Conservation (phyloP, 2,113 vertebrate species). For the Lampris incognitus region DNA sequence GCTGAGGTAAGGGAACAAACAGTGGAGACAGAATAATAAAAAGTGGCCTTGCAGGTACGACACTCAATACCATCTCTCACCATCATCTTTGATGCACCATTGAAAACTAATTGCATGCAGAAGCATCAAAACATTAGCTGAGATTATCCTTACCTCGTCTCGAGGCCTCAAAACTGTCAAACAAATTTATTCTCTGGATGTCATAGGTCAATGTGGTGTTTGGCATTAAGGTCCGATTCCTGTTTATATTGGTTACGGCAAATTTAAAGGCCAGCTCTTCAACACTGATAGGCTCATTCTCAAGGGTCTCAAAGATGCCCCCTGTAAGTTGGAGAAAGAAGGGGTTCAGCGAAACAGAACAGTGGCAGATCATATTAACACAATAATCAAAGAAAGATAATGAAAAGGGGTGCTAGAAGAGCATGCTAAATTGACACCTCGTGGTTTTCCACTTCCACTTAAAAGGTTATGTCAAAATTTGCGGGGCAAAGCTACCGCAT, state of each 20-base stretch:
- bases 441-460: neutral
- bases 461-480: neutral
- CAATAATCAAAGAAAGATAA: neutral
- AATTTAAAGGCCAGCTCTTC: slow-evolving; percentile 99
- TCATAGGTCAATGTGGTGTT: slow-evolving; percentile 98
- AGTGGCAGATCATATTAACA: neutral
- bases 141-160: slow-evolving; percentile 74
- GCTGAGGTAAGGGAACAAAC: slow-evolving; percentile 75
- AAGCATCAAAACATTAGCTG: neutral
- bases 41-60: neutral
- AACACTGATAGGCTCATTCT: slow-evolving; percentile 94
- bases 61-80: neutral
- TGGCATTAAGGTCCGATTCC: slow-evolving; percentile 97
- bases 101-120: neutral
- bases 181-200: slow-evolving; percentile 98
- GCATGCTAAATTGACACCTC: neutral
- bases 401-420: too few relatives aligned
- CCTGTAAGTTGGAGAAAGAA: slow-evolving; percentile 80
- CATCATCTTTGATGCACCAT: neutral
- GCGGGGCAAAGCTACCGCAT: slow-evolving; percentile 22
- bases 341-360: neutral
- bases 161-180: slow-evolving; percentile 98
- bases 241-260: slow-evolving; percentile 96
- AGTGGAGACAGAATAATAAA: neutral
- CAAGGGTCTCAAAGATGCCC: slow-evolving; percentile 97